Evolutionary conservation across 2,797 vertebrate species (phyloP).

Genomic region (Masticophis lateralis): DNA sequence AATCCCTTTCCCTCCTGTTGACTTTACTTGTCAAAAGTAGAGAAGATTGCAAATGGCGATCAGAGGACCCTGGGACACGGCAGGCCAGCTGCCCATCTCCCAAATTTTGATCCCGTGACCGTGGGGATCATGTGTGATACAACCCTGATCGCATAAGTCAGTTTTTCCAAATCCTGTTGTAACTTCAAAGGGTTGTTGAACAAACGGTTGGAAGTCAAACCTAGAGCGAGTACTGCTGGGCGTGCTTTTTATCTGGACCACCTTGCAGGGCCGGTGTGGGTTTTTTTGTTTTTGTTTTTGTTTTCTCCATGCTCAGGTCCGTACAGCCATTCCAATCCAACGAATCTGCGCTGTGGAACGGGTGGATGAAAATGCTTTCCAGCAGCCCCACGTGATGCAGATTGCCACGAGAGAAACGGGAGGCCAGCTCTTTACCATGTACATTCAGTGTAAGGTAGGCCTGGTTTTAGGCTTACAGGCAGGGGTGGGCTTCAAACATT

Average conservation of each 20-base stretch:
- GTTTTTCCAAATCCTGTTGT: background rate
- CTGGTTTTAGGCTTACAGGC: too few species aligned
- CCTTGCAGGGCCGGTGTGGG: background rate
- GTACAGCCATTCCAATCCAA: slow-evolving; percentile 76
- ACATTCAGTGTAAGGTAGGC: slow-evolving; percentile 91
- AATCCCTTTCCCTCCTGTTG: too few species aligned
- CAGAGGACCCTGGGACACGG: too few species aligned
- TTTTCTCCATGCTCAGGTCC: slow-evolving; percentile 61
- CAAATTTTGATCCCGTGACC: too few species aligned
- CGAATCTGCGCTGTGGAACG: slow-evolving; percentile 86
- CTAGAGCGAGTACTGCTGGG: background rate
- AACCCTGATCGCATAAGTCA: background rate
- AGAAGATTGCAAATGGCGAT: too few species aligned
- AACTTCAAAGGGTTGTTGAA: background rate
- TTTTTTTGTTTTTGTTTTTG: rapidly evolving
- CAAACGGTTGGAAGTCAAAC: background rate
- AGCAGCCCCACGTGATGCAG: slow-evolving; percentile 90
- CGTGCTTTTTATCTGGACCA: background rate
- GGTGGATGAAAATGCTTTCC: slow-evolving; percentile 90
- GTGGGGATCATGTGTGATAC: too few species aligned
- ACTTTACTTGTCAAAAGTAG: too few species aligned
- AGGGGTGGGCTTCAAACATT: too few species aligned
- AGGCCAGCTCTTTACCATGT: slow-evolving; percentile 78
- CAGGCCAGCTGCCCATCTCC: too few species aligned
- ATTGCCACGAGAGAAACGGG: slow-evolving; percentile 80